Evolutionary conservation across 1,140 invertebrate species (phyloP).

Genomic region (Papilio xuthus): DNA sequence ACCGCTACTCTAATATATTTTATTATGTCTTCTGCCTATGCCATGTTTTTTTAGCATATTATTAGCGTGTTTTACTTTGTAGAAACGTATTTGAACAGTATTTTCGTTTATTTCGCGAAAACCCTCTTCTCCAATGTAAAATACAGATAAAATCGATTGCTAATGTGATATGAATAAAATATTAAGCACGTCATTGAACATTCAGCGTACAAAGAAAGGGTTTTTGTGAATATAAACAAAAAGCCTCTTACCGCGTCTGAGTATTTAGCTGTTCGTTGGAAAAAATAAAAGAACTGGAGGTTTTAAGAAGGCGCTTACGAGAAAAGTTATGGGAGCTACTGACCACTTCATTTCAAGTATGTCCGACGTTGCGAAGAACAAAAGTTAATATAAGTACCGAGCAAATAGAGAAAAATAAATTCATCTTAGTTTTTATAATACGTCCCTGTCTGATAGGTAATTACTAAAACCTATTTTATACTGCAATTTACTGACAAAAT

Average conservation of each 20-base stretch:
- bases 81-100: conserved; percentile 6
- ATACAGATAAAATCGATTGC: conserved; percentile 28
- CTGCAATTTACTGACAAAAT: not conserved
- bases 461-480: not conserved
- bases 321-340: conserved; percentile 35
- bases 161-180: conserved; percentile 36
- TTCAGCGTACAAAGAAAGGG: conserved; percentile 31
- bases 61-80: not conserved
- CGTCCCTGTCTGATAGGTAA: not conserved
- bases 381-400: conserved; percentile 12
- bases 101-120: conserved; percentile 18
- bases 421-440: not conserved
- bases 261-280: conserved; percentile 32
- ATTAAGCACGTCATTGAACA: conserved; percentile 34
- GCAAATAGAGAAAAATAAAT: conserved; percentile 20
- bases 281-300: conserved; percentile 19
- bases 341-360: conserved; percentile 32
- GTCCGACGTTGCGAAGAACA: conserved; percentile 24
- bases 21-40: not conserved
- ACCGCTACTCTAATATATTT: too few relatives aligned
- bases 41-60: conserved; percentile 8
- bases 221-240: conserved; percentile 32
- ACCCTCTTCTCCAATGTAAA: not conserved
- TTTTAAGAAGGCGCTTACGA: conserved; percentile 36
- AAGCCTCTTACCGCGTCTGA: conserved; percentile 28